Conservation (phyloP, 53 echinoderm and acorn worm genomes). For the Patiria pectinifera region DNA sequence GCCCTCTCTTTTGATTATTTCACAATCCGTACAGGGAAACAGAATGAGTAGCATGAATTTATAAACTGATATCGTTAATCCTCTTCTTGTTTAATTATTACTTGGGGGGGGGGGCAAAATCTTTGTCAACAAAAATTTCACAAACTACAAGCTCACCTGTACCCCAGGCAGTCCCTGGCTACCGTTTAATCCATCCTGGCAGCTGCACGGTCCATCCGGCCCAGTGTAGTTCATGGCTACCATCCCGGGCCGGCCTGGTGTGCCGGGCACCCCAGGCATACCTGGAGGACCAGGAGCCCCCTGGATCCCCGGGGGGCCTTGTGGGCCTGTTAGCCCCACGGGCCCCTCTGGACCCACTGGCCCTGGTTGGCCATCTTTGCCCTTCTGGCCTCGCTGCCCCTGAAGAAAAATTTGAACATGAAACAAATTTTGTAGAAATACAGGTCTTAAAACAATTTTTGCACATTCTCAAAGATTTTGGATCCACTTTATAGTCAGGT, state of each 20-base stretch:
- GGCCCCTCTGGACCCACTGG: constrained; percentile 62
- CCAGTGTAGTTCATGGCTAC: constrained; percentile 53
- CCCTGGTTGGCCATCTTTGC: constrained; percentile 39
- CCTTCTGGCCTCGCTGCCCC: constrained; percentile 66
- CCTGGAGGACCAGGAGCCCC: constrained; percentile 67
- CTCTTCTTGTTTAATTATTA: too few species aligned
- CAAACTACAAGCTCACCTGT: constrained; percentile 55
- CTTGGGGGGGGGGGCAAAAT: too few species aligned
- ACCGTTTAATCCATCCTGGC: constrained; percentile 72
- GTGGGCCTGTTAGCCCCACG: constrained; percentile 65
- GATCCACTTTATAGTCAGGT: too few species aligned
- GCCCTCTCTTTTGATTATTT: too few species aligned
- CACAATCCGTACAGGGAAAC: too few species aligned
- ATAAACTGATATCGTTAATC: too few species aligned
- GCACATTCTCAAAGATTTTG: too few species aligned
- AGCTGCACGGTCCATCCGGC: constrained; percentile 22
- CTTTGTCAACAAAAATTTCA: too few species aligned
- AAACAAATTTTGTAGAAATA: too few species aligned
- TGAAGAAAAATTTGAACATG: not conserved
- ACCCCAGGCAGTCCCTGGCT: constrained; percentile 73
- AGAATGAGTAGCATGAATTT: too few species aligned
- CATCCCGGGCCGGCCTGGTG: constrained; percentile 33
- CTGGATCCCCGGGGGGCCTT: constrained; percentile 68
- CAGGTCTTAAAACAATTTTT: too few species aligned
- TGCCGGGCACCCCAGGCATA: constrained; percentile 39